Evolutionary conservation across 2,888 invertebrate genomes (phyloP).

Genomic region (Monopis laevigella): DNA sequence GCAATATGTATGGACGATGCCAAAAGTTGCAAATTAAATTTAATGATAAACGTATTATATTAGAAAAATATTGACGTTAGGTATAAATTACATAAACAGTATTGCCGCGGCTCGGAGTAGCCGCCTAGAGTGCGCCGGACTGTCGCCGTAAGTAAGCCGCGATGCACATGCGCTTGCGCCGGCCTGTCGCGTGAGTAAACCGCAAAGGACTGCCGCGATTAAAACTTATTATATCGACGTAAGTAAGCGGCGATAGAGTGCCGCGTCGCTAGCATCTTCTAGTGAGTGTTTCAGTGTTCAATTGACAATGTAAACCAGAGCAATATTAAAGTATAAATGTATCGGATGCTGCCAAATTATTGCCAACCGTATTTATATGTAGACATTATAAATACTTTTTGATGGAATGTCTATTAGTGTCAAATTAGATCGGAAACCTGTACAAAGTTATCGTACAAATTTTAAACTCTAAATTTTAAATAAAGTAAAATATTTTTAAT

Average conservation of each 20-base stretch:
- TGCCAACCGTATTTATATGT: conserved; percentile 54
- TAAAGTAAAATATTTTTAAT: conserved; percentile 64
- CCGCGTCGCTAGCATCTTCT: neutral
- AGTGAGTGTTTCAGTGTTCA: conserved; percentile 54
- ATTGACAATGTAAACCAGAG: conserved; percentile 65
- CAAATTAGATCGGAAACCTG: conserved; percentile 64
- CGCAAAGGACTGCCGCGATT: no score
- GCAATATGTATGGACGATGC: conserved; percentile 59
- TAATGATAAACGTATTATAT: conserved; percentile 58
- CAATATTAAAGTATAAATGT: conserved; percentile 67
- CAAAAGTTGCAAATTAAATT: conserved; percentile 46
- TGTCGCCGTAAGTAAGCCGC: no score
- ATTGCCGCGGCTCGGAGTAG: conserved; percentile 46
- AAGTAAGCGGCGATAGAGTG: no score
- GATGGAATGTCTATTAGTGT: conserved; percentile 55
- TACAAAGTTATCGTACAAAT: conserved; percentile 66
- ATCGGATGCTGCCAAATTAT: conserved; percentile 65
- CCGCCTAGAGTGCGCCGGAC: conserved; percentile 48
- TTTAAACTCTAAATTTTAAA: conserved; percentile 59
- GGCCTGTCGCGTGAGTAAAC: no score
- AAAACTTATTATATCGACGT: no score
- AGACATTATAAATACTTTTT: conserved; percentile 38
- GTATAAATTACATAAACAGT: conserved; percentile 47
- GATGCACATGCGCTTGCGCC: conserved; percentile 1
- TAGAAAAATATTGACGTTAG: conserved; percentile 65